Conservation (phyloP, 2,797 vertebrate genomes). For the Neopelma chrysocephalum region DNA sequence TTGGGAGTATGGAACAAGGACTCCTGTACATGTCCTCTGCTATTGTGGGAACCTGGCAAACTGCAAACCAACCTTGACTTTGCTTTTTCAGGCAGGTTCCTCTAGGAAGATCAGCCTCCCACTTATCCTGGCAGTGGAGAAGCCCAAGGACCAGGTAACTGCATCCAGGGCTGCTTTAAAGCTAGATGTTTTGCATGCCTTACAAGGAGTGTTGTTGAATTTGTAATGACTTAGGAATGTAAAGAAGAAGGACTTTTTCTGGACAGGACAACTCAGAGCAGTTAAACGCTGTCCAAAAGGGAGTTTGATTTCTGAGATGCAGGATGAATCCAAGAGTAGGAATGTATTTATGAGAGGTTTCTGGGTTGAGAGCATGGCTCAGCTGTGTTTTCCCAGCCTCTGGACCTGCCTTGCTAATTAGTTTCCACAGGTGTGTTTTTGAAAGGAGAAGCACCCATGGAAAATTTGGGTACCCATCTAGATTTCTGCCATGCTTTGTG, state of each 20-base stretch:
- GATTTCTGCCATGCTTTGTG: background rate
- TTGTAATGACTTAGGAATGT: background rate
- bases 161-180: background rate
- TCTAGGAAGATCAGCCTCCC: background rate
- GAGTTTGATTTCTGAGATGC: background rate
- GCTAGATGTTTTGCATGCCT: background rate
- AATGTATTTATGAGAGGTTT: background rate
- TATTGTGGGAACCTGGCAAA: background rate
- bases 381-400: background rate
- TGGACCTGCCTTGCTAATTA: background rate
- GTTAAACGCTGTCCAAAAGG: background rate
- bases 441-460: background rate
- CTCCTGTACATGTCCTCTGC: background rate
- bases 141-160: constrained; percentile 9
- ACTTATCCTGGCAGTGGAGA: background rate
- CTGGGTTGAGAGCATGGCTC: background rate
- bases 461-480: background rate
- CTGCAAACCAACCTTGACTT: background rate
- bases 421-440: background rate
- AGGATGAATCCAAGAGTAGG: background rate
- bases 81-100: constrained; percentile 30
- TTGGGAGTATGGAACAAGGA: background rate
- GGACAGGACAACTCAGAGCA: background rate
- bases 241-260: background rate
- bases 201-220: background rate